phyloP scores from a whole-genome alignment of 2,113 vertebrate species.

The Atherinomorus stipes region DNA sequence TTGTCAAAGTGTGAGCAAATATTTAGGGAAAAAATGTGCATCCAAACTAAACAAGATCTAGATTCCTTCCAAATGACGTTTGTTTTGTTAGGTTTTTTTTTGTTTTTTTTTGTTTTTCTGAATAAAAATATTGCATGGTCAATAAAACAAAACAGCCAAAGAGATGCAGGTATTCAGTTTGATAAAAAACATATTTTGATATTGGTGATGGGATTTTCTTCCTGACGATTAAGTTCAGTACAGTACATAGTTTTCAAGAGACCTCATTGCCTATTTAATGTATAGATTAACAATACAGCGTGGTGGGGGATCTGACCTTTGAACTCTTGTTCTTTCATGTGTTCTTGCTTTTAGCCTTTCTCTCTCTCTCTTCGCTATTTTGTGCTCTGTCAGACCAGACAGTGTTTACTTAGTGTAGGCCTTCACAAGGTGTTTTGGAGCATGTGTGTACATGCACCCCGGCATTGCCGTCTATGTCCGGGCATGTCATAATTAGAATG shows the following conservation, averaged over 20 bases:
- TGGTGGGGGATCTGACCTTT: constrained; percentile 55
- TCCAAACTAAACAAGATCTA: background rate
- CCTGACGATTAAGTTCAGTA: no score
- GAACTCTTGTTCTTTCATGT: constrained; percentile 64
- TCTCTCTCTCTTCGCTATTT: constrained; percentile 12
- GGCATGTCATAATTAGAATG: constrained; percentile 86
- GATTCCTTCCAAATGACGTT: background rate
- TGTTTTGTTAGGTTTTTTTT: no score
- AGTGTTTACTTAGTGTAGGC: constrained; percentile 78
- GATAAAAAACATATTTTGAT: background rate
- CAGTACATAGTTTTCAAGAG: background rate
- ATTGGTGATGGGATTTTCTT: background rate
- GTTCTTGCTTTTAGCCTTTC: constrained; percentile 21
- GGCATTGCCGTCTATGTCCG: constrained; percentile 80
- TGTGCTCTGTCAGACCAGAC: constrained; percentile 63
- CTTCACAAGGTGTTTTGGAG: constrained; percentile 77
- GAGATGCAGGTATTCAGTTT: background rate
- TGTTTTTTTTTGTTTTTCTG: no score
- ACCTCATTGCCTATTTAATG: constrained; percentile 26
- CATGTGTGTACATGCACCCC: constrained; percentile 83
- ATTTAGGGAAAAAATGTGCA: background rate
- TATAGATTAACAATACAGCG: constrained; percentile 42
- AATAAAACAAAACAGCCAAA: background rate
- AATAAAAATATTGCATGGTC: background rate
- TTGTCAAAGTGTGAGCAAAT: background rate